Evolutionary conservation across 2,113 vertebrate species (phyloP).

Genomic region (Heterocephalus glaber): DNA sequence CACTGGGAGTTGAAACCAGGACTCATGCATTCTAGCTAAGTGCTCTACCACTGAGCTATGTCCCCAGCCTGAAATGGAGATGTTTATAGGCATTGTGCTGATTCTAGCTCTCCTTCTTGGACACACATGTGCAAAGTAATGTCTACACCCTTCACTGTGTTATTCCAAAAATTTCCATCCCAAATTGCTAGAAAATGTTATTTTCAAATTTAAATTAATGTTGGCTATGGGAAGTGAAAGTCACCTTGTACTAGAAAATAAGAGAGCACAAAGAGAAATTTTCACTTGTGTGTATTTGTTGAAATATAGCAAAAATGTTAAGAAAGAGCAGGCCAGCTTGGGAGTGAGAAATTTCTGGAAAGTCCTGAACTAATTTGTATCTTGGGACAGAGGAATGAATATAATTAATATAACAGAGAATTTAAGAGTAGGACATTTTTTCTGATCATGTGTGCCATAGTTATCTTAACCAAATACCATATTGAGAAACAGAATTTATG

Average conservation of each 20-base stretch:
- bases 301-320: background rate
- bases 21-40: background rate
- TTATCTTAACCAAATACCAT: background rate
- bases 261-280: slow-evolving; percentile 5
- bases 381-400: background rate
- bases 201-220: background rate
- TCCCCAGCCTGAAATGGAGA: background rate
- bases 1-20: background rate
- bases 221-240: background rate
- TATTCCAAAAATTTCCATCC: slow-evolving; percentile 7
- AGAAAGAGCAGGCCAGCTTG: background rate
- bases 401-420: background rate
- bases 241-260: background rate
- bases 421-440: background rate
- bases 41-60: background rate
- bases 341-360: slow-evolving; percentile 30
- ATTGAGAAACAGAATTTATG: no score
- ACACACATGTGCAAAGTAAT: background rate
- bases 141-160: background rate
- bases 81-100: background rate
- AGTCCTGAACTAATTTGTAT: background rate
- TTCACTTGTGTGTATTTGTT: background rate
- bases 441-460: background rate
- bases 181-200: background rate
- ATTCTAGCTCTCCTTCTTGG: background rate